Evolutionary conservation across 2,797 vertebrate species (phyloP).

Genomic region (Heterohyrax brucei): DNA sequence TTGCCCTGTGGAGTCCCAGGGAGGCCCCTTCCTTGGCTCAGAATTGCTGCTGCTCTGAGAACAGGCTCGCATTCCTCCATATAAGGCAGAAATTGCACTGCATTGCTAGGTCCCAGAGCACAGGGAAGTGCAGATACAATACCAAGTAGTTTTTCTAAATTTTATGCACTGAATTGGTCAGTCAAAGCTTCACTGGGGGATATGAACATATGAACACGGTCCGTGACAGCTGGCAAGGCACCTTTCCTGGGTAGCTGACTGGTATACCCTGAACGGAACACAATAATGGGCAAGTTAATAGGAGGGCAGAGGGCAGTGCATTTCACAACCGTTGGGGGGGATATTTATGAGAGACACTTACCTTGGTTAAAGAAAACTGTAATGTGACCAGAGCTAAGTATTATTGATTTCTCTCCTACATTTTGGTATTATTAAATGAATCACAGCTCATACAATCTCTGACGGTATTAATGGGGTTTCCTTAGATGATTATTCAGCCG

Average conservation of each 20-base stretch:
- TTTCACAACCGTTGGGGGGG: neutral
- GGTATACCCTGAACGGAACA: neutral
- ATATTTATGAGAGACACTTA: constrained; percentile 65
- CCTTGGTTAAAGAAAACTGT: constrained; percentile 67
- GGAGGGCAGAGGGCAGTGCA: neutral
- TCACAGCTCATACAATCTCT: constrained; percentile 48
- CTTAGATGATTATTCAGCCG: constrained; percentile 60
- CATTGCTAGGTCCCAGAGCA: fast-evolving
- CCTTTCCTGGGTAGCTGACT: neutral
- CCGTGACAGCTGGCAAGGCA: neutral
- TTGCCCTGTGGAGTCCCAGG: neutral
- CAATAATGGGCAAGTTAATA: neutral
- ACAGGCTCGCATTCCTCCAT: neutral
- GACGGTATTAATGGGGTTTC: constrained; percentile 79
- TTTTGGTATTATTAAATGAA: constrained; percentile 82
- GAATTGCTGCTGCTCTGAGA: neutral
- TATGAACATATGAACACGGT: neutral
- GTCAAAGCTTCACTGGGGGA: neutral
- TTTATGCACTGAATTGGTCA: fast-evolving
- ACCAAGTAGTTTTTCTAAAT: neutral
- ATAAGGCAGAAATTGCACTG: neutral
- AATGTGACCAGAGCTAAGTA: constrained; percentile 73
- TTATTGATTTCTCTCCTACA: constrained; percentile 77
- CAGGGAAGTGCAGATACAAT: fast-evolving
- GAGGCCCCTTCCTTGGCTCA: neutral